Base-by-base conservation (phyloP, 2,113 vertebrate species). In the Ptilonorhynchus violaceus region DNA sequence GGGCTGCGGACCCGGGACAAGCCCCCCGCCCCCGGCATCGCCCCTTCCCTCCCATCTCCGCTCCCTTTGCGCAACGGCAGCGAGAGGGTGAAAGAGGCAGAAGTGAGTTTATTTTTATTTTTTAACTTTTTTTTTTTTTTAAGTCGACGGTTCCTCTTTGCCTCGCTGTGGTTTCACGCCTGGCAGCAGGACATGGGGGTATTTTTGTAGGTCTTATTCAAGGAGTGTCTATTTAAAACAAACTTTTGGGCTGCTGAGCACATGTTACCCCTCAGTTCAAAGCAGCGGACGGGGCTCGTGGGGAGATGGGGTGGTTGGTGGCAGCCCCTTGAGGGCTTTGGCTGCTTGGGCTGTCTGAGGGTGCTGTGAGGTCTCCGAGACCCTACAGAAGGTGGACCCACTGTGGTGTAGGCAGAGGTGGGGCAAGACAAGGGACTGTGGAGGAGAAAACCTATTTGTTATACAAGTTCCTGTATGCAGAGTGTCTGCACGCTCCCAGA, bases 321-420 rank as follows among this genome's bases (percentile, higher is more conserved):
- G 28, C 33, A 55, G 30, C 42, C 11, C 28, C 39, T 4, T 0
- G 49, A 52, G 13, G 50, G 53, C 19, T 78, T 41, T 35, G 53
- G 42, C 35, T 11, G 0, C 11, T 13, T 1, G 68, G 46, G 62
- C 27, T 15, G 10, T 21, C 28, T 4, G 59, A 46, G 10, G 37
- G 21, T 66, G 58, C 55, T 31, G 5, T 0, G 13, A 41, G 41
- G 12, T 53, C 64, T 24, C 58, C 3, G 0, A 10, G 12, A 7
- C 28, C 35, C 27, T 11, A 5, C 0, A 0, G 49, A 52, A 24
- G 24, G 13, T 31, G 41, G 22, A 21, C 7, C 66, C 31, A 3
- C 9, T 0, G 0, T 1, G 6, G 19, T 0, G 1, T 7, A 11
- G 0, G 3, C 49, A 8, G 64, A 21, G 19, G 33, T 1, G 21